Evolutionary conservation across 2,797 vertebrate species (phyloP).

Genomic region (Botia kubotai): DNA sequence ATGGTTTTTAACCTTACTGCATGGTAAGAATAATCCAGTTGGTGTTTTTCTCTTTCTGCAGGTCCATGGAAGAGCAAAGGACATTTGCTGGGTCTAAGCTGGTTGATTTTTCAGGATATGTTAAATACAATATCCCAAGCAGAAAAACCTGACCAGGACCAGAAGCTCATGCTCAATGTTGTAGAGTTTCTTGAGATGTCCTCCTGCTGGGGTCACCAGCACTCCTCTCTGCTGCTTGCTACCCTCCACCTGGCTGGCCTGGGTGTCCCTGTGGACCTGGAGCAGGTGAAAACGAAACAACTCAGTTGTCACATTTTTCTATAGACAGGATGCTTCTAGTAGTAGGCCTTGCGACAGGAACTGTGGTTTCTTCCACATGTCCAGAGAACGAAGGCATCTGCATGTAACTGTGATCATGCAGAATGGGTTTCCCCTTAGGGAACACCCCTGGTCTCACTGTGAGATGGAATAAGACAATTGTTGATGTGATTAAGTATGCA

Average conservation of each 20-base stretch:
- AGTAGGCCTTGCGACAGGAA: too few relatives aligned
- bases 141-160: slow-evolving; percentile 56
- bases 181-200: slow-evolving; percentile 78
- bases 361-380: too few relatives aligned
- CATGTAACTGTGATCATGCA: too few relatives aligned
- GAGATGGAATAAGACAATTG: too few relatives aligned
- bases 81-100: slow-evolving; percentile 70
- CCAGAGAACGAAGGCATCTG: too few relatives aligned
- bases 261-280: slow-evolving; percentile 71
- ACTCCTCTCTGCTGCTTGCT: slow-evolving; percentile 87
- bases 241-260: slow-evolving; percentile 85
- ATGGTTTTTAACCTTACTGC: too few relatives aligned
- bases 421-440: too few relatives aligned
- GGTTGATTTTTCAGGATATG: slow-evolving; percentile 78
- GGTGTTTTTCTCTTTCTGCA: slow-evolving; percentile 29
- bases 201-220: slow-evolving; percentile 88
- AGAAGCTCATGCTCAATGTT: slow-evolving; percentile 66
- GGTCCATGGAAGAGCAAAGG: slow-evolving; percentile 56
- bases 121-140: slow-evolving; percentile 69
- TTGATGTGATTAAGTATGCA: too few relatives aligned
- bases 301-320: too few relatives aligned
- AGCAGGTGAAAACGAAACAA: slow-evolving; percentile 76
- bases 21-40: too few relatives aligned
- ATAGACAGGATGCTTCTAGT: too few relatives aligned
- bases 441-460: too few relatives aligned